Percentiles rank a stretch among this genome's conserved stretches.
Conservation (phyloP, 1,140 invertebrate genomes). For the Papilio xuthus region DNA sequence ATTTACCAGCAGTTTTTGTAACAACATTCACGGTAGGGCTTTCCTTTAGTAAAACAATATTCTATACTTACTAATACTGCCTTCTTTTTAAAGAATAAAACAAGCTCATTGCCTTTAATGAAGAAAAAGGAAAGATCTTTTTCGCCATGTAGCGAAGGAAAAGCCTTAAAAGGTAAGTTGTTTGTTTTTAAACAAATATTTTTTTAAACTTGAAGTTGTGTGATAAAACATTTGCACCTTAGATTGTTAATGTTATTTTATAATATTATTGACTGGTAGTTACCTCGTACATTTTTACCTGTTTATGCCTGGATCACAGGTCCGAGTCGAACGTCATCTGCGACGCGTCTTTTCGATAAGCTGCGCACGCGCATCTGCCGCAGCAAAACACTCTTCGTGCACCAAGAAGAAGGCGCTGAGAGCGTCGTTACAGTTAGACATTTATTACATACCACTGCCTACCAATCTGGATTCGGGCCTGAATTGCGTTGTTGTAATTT, state of each 20-base stretch:
- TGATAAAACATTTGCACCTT: too few species aligned
- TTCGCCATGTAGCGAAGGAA: conserved; percentile 39
- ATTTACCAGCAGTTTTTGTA: too few species aligned
- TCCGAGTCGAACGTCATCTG: conserved; percentile 57
- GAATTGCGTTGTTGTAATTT: too few species aligned
- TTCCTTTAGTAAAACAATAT: too few species aligned
- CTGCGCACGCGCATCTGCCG: conserved; percentile 61
- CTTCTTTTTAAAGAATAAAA: conserved; percentile 49
- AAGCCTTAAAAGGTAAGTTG: conserved; percentile 38
- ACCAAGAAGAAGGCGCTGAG: conserved; percentile 58
- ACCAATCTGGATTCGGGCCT: too few species aligned
- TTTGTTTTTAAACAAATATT: too few species aligned
- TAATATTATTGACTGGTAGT: not conserved
- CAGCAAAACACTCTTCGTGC: conserved; percentile 58
- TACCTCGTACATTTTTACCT: conserved; percentile 6
- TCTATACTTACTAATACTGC: too few species aligned
- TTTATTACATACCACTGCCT: not conserved
- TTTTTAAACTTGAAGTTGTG: not conserved
- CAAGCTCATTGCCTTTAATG: conserved; percentile 47
- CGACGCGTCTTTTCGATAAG: conserved; percentile 63
- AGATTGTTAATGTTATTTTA: too few species aligned
- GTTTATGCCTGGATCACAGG: conserved; percentile 43
- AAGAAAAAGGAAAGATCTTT: conserved; percentile 20
- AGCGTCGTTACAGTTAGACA: conserved; percentile 18
- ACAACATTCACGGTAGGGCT: too few species aligned